Evolutionary conservation across 2,797 vertebrate genomes (phyloP).

Genomic region (Balearica regulorum): DNA sequence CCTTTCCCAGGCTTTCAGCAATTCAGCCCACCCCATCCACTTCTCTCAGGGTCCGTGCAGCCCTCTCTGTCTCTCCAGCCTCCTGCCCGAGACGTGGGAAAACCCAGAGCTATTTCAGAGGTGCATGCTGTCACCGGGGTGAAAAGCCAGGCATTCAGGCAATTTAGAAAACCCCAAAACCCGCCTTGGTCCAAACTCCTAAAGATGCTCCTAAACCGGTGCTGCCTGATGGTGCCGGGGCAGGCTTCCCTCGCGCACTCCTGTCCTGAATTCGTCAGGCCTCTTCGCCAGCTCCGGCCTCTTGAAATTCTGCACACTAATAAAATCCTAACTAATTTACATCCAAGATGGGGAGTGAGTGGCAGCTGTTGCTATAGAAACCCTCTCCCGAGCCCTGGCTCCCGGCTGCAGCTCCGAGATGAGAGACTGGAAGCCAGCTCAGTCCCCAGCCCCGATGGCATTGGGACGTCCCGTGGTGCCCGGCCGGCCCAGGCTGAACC

Average conservation of each 20-base stretch:
- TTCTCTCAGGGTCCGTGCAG: not conserved
- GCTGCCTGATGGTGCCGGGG: not conserved
- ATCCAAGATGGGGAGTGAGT: constrained; percentile 78
- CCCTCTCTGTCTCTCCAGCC: not conserved
- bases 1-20: not conserved
- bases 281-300: constrained; percentile 50
- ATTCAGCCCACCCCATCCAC: not conserved
- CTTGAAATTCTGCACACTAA: constrained; percentile 81
- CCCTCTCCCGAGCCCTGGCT: constrained; percentile 73
- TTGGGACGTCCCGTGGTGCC: not conserved
- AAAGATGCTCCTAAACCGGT: not conserved
- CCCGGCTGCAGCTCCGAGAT: constrained; percentile 61
- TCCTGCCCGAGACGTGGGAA: not conserved
- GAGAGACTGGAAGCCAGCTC: constrained; percentile 54
- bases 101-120: not conserved
- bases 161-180: not conserved
- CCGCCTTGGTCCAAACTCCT: not conserved
- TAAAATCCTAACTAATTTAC: constrained; percentile 82
- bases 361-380: constrained; percentile 79
- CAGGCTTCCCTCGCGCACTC: not conserved
- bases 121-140: not conserved
- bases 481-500: not conserved
- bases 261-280: not conserved
- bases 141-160: not conserved
- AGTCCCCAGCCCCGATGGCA: not conserved